phyloP scores from a whole-genome alignment of 2,888 invertebrate genomes.

The Hirtodrosophila duncani region DNA sequence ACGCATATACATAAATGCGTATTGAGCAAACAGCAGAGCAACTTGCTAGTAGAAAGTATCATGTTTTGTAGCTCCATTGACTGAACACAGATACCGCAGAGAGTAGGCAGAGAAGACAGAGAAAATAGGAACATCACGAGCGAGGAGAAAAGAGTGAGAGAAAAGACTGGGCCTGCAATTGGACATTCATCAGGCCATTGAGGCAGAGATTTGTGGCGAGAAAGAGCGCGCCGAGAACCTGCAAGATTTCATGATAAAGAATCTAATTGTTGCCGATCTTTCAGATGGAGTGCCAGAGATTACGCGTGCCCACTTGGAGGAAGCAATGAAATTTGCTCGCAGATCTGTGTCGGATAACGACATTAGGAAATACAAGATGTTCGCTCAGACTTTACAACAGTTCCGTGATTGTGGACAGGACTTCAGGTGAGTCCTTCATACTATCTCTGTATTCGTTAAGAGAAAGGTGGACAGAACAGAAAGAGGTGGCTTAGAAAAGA shows the following conservation, averaged over 20 bases:
- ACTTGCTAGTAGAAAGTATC: too few species aligned
- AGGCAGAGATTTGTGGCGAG: constrained; percentile 95
- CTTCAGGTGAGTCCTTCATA: constrained; percentile 83
- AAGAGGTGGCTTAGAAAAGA: too few species aligned
- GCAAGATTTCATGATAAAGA: too few species aligned
- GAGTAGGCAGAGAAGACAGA: too few species aligned
- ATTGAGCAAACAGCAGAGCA: too few species aligned
- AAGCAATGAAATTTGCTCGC: constrained; percentile 98
- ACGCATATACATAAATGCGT: too few species aligned
- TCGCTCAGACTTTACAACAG: constrained; percentile 99
- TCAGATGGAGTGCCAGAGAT: constrained; percentile 98
- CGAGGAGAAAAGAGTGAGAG: too few species aligned
- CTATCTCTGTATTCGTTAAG: not conserved
- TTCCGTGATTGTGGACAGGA: constrained; percentile 98
- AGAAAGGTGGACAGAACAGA: too few species aligned
- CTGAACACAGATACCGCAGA: too few species aligned
- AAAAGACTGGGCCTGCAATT: constrained; percentile 99
- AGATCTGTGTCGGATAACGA: constrained; percentile 99
- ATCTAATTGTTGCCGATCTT: constrained; percentile 3
- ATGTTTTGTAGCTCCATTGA: too few species aligned
- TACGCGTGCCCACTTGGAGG: constrained; percentile 97
- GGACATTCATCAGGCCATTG: constrained; percentile 98
- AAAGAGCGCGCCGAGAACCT: constrained; percentile 89
- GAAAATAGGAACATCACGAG: too few species aligned
- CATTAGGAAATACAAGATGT: constrained; percentile 99